Conservation (phyloP, 2,888 invertebrate species). For the Ellobium chinense region DNA sequence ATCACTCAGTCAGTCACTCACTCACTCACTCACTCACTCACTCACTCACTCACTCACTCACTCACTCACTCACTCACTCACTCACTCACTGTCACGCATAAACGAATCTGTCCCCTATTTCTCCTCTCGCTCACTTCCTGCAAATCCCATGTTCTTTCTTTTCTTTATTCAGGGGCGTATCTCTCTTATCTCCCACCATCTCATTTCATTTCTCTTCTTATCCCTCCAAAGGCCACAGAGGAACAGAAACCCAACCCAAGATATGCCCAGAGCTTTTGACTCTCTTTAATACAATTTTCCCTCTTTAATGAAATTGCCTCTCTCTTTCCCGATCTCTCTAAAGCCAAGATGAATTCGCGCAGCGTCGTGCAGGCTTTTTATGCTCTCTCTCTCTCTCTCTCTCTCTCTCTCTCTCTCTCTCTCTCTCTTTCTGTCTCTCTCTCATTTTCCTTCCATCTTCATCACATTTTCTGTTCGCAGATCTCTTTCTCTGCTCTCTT, state of each 20-base stretch:
- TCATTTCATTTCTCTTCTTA: too few species aligned
- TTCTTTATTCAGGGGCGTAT: too few species aligned
- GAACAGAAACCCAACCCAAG: too few species aligned
- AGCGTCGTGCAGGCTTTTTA: too few species aligned
- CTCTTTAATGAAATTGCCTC: not conserved
- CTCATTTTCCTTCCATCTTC: not conserved
- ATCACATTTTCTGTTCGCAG: not conserved
- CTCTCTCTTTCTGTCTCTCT: not conserved
- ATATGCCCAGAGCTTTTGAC: too few species aligned
- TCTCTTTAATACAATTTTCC: not conserved
- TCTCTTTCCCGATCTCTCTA: not conserved
- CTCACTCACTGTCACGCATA: not conserved
- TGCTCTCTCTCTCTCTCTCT: constrained; percentile 1
- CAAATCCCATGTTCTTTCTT: too few species aligned
- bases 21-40: not conserved
- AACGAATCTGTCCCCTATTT: too few species aligned
- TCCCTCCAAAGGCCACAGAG: too few species aligned
- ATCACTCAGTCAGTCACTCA: not conserved
- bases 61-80: not conserved
- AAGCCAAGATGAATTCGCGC: too few species aligned
- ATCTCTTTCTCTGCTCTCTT: too few species aligned
- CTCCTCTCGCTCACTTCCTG: too few species aligned
- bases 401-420: not conserved
- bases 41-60: not conserved
- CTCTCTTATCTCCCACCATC: too few species aligned